Evolutionary conservation across 2,888 invertebrate species (phyloP), one percentile per base, ranked within the genome.

Genomic region (Acholoe squamosa): DNA sequence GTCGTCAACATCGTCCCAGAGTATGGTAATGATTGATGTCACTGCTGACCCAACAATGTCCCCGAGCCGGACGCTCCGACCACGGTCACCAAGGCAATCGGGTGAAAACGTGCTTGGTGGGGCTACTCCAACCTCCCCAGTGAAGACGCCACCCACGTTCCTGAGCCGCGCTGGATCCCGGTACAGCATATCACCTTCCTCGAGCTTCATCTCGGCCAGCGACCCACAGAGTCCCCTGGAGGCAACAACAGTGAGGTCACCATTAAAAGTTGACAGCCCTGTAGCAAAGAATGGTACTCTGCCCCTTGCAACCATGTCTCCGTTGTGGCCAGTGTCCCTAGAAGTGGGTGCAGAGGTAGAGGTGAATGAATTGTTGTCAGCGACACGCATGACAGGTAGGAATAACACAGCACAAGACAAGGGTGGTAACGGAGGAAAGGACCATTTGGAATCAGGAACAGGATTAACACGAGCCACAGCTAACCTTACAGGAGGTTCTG

Each of bases 141-240:
- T 71, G n/a, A 16, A 16, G 22, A 19, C 71, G n/a, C 71, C 71
- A n/a, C 80, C 80, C 5, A 16, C 33, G n/a, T n/a, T n/a, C n/a
- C n/a, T 80, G 33, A 84, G 52, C 28, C 51, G 22, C 22, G 7
- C 43, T 7, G 16, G 84, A 3, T 5, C 51, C 10, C 84, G 84
- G 22, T 84, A 19, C 84, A 84, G 84, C 52, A 14, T 84, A 10
- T 84, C 84, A 5, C 84, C 84, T 5, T 84, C 84, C 3, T 84
- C 84, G 22, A 84, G 84, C 84, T 84, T 84, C 52, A 84, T 84
- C 52, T 84, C 84, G 14, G n/a, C n/a, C n/a, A 14, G 16, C 16
- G 80, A 80, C 33, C 77, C 33, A 1, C 33, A 33, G 12, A 12
- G 12, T 25, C 84, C 84, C 25, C 52, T 84, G 10, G 84, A 84